phyloP scores from a whole-genome alignment of 2,888 invertebrate species.

The Drosophila cracens region DNA sequence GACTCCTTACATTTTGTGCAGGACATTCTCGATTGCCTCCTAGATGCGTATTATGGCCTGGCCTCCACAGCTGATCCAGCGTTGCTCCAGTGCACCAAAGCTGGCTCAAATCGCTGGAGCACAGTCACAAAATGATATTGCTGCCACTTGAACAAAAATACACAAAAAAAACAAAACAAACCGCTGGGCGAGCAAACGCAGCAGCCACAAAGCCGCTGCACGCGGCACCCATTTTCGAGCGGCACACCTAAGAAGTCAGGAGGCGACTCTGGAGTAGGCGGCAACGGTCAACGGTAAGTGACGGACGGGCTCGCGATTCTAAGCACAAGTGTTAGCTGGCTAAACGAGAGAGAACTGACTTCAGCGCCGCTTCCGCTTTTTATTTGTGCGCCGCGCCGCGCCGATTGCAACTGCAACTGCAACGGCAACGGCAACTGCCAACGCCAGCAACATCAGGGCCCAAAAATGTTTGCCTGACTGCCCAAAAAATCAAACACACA shows the following conservation, averaged over 20 bases:
- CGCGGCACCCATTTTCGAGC: constrained; percentile 32
- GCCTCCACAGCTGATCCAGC: constrained; percentile 1
- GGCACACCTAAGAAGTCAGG: constrained; percentile 3
- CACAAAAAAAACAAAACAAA: constrained; percentile 19
- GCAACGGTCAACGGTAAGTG: background rate
- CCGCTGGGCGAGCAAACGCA: constrained; percentile 18
- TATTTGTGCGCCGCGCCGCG: constrained; percentile 65
- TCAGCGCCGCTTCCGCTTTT: constrained; percentile 75
- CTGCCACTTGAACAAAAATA: constrained; percentile 46
- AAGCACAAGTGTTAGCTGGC: constrained; percentile 31
- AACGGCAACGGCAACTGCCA: constrained; percentile 63
- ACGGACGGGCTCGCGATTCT: background rate
- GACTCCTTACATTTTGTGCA: constrained; percentile 47
- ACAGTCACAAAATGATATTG: constrained; percentile 42
- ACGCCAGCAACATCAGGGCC: constrained; percentile 60
- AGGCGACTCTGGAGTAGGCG: background rate
- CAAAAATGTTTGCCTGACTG: constrained; percentile 72
- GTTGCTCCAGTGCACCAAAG: constrained; percentile 9
- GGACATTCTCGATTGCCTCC: constrained; percentile 43
- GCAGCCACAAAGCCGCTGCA: constrained; percentile 20
- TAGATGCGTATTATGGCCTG: constrained; percentile 29
- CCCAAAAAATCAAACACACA: constrained; percentile 56
- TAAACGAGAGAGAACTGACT: constrained; percentile 21
- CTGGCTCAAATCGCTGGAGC: constrained; percentile 3
- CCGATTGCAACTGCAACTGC: constrained; percentile 75